Evolutionary conservation across 2,113 vertebrate genomes (phyloP).

Genomic region (Myiozetetes cayanensis): DNA sequence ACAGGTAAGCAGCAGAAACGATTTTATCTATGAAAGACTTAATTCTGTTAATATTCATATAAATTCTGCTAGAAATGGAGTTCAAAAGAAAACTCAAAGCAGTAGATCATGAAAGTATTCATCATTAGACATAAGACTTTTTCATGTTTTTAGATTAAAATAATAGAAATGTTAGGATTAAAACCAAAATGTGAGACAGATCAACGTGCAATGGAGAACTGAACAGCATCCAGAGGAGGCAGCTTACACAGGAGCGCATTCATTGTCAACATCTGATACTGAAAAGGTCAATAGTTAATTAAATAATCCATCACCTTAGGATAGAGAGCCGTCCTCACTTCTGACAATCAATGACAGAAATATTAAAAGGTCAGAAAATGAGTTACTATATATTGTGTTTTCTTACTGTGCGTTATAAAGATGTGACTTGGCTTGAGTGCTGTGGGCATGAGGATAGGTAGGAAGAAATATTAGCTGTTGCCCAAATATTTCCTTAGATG

Average conservation of each 20-base stretch:
- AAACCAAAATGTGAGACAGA: slow-evolving; percentile 46
- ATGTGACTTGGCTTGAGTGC: slow-evolving; percentile 55
- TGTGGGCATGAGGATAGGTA: slow-evolving; percentile 6
- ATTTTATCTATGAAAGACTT: neutral
- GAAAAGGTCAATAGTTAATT: slow-evolving; percentile 99
- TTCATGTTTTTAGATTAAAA: neutral
- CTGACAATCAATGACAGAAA: slow-evolving; percentile 92
- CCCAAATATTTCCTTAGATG: slow-evolving; percentile 33
- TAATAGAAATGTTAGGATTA: slow-evolving; percentile 64
- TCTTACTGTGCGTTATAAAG: slow-evolving; percentile 74
- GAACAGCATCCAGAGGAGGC: slow-evolving; percentile 79
- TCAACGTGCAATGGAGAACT: slow-evolving; percentile 76
- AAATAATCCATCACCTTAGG: slow-evolving; percentile 99
- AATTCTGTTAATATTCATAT: neutral
- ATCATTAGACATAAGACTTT: neutral
- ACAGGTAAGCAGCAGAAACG: neutral
- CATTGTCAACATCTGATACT: slow-evolving; percentile 91
- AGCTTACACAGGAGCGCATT: slow-evolving; percentile 86
- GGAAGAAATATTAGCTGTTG: slow-evolving; percentile 35
- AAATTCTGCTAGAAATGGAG: neutral
- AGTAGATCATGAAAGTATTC: neutral
- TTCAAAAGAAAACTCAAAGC: neutral
- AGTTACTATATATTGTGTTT: slow-evolving; percentile 81
- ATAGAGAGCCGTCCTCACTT: slow-evolving; percentile 86
- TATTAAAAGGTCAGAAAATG: slow-evolving; percentile 98